These are phyloP conservation scores for Gymnocypris eckloni DNA, from an alignment of 2,797 vertebrate genomes.

Conservation along the genomic window DNA sequence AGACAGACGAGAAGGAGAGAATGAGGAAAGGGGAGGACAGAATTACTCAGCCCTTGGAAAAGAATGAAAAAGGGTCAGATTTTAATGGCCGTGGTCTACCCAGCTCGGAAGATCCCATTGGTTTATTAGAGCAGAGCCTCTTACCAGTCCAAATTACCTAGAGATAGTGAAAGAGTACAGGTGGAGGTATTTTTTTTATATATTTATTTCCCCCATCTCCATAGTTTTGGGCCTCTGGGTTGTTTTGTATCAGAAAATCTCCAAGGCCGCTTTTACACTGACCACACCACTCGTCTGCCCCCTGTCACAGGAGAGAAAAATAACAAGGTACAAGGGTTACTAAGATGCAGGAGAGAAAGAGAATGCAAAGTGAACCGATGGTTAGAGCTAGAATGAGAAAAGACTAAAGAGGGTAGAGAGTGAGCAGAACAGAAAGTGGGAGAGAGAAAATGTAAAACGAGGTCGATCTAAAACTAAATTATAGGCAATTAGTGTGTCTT, in stretches of 20 bases:
- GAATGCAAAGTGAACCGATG: conserved; percentile 25
- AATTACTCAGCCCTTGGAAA: conserved; percentile 46
- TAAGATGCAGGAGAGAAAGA: conserved; percentile 23
- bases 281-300: conserved; percentile 39
- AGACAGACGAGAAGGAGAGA: conserved; percentile 29
- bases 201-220: background rate
- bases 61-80: conserved; percentile 47
- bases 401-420: conserved; percentile 5
- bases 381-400: conserved; percentile 10
- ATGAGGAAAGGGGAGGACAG: conserved; percentile 34
- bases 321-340: conserved; percentile 41
- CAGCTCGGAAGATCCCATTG: conserved; percentile 48
- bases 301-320: conserved; percentile 39
- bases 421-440: background rate
- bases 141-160: conserved; percentile 39
- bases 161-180: conserved; percentile 29
- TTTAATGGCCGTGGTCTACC: conserved; percentile 51
- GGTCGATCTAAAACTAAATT: conserved; percentile 18
- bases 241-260: conserved; percentile 21
- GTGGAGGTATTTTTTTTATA: background rate
- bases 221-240: conserved; percentile 9
- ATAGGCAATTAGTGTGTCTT: conserved; percentile 19
- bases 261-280: conserved; percentile 11
- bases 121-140: conserved; percentile 50
- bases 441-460: conserved; percentile 12